Conservation (phyloP, 1,140 invertebrate species). For the Antheraea mylitta region DNA sequence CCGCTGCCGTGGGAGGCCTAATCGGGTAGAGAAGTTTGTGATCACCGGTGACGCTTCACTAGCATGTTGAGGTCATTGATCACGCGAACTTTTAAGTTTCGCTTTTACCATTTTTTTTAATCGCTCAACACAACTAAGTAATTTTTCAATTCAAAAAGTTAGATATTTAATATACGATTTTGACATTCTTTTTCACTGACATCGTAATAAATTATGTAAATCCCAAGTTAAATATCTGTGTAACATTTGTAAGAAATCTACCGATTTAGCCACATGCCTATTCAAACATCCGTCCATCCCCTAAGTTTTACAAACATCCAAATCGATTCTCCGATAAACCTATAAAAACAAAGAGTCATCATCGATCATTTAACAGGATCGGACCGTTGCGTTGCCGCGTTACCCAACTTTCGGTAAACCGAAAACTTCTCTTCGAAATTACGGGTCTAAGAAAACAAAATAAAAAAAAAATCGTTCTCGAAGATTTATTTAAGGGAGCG, state of each 20-base stretch:
- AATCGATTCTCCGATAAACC: slow-evolving; percentile 47
- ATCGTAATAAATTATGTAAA: not conserved
- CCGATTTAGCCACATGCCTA: slow-evolving; percentile 6
- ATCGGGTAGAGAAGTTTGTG: too few relatives aligned
- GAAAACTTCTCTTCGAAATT: slow-evolving; percentile 61
- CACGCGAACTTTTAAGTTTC: too few relatives aligned
- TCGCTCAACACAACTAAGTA: too few relatives aligned
- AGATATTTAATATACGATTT: too few relatives aligned
- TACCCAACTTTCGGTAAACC: slow-evolving; percentile 50
- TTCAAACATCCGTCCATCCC: slow-evolving; percentile 33
- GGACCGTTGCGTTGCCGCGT: slow-evolving; percentile 28
- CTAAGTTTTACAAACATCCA: slow-evolving; percentile 34
- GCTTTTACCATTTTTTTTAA: too few relatives aligned
- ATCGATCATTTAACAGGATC: slow-evolving; percentile 55
- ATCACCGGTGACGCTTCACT: too few relatives aligned
- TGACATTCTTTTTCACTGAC: not conserved
- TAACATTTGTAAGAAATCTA: not conserved
- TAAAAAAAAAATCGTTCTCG: slow-evolving; percentile 52
- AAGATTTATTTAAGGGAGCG: slow-evolving; percentile 78
- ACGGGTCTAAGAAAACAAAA: slow-evolving; percentile 70
- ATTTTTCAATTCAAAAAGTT: too few relatives aligned
- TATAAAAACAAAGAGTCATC: slow-evolving; percentile 69
- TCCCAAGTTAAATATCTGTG: not conserved
- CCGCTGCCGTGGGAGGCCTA: too few relatives aligned
- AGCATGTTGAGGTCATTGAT: too few relatives aligned